These are phyloP conservation scores for Aphodius sticticus DNA, from an alignment of 2,888 invertebrate genomes.

Conservation along the genomic window DNA sequence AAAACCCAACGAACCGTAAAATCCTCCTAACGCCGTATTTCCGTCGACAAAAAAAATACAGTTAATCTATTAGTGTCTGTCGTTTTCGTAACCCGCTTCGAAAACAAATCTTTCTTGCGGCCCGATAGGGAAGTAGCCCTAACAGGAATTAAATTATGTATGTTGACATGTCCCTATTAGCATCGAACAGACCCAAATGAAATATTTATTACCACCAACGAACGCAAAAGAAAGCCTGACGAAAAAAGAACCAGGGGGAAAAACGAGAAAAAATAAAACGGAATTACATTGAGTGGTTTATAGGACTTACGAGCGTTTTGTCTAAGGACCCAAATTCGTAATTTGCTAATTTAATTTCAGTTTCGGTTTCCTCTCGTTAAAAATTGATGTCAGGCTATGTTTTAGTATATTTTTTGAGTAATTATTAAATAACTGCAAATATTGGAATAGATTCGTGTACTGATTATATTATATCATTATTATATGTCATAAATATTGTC, in stretches of 20 bases:
- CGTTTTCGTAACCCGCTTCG: background rate
- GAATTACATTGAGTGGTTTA: slow-evolving; percentile 1
- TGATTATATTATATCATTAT: no score
- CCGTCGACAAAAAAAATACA: background rate
- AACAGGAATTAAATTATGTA: background rate
- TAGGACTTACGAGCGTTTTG: background rate
- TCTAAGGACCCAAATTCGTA: background rate
- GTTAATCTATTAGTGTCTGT: background rate
- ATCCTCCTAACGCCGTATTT: background rate
- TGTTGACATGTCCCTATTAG: background rate
- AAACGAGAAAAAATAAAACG: background rate
- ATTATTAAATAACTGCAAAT: no score
- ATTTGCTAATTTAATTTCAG: slow-evolving; percentile 18
- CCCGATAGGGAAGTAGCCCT: background rate
- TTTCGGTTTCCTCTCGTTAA: background rate
- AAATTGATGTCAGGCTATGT: background rate
- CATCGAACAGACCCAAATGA: background rate
- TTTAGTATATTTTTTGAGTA: no score
- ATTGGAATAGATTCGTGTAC: no score
- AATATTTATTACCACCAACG: background rate
- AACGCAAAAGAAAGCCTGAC: background rate
- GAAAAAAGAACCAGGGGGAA: background rate
- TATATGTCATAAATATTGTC: background rate
- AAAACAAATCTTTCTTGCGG: slow-evolving; percentile 4
- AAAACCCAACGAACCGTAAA: background rate